phyloP scores from a whole-genome alignment of 2,113 vertebrate species.

The Corythornis madagascariensis region DNA sequence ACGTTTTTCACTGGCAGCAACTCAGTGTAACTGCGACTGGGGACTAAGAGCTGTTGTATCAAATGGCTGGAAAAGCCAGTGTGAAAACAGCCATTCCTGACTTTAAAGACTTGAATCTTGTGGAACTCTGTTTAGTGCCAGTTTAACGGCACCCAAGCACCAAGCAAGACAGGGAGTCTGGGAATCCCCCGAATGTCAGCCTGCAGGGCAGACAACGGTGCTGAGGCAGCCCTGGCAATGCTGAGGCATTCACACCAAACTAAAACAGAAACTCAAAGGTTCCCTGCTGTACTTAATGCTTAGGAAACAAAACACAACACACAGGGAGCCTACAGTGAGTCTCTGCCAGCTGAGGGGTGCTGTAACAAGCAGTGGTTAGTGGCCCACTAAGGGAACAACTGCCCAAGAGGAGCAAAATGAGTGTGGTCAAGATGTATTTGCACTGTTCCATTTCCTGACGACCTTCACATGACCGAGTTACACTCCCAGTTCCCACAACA shows the following conservation, averaged over 20 bases:
- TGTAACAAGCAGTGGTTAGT: background rate
- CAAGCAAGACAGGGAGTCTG: background rate
- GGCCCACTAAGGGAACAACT: background rate
- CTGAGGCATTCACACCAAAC: background rate
- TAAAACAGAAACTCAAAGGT: background rate
- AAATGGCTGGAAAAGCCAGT: background rate
- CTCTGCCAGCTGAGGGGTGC: background rate
- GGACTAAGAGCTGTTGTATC: background rate
- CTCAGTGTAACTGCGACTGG: background rate
- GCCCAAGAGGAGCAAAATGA: background rate
- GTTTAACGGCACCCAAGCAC: background rate
- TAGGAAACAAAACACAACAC: background rate
- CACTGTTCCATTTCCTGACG: background rate
- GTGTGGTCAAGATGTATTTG: background rate
- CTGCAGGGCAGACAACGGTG: background rate
- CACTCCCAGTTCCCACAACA: background rate
- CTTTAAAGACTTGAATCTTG: background rate
- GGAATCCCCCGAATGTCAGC: background rate
- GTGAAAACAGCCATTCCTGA: background rate
- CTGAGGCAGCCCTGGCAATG: background rate
- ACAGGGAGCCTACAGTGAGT: background rate
- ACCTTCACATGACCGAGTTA: background rate
- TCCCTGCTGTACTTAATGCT: background rate
- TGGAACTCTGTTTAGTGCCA: background rate
- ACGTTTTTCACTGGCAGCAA: background rate